A percentile compares a stretch with the other conserved stretches of the same genome.
These are phyloP conservation scores for Dynastes grantii DNA, from an alignment of 2,888 invertebrate species.

Conservation along the genomic window DNA sequence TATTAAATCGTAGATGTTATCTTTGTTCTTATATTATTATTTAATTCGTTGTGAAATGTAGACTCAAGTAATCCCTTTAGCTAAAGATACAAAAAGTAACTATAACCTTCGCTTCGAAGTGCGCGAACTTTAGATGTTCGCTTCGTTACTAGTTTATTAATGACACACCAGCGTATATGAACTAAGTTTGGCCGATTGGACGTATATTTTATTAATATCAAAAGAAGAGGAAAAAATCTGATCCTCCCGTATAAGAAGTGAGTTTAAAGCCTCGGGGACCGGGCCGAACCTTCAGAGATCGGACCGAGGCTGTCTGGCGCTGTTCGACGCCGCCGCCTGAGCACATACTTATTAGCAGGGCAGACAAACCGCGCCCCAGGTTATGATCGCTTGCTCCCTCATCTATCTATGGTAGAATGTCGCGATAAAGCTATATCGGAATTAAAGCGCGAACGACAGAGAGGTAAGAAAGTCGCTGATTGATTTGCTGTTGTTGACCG, in stretches of 20 bases:
- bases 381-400: conserved; percentile 57
- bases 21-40: too few species aligned
- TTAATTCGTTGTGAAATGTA: too few species aligned
- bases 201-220: conserved; percentile 52
- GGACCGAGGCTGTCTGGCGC: conserved; percentile 58
- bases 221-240: conserved; percentile 52
- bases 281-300: conserved; percentile 47
- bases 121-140: background rate
- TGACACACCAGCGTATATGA: background rate
- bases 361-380: conserved; percentile 62
- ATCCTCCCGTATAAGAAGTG: conserved; percentile 54
- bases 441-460: conserved; percentile 44
- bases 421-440: conserved; percentile 58
- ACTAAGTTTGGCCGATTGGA: conserved; percentile 13
- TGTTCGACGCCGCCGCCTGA: conserved; percentile 48
- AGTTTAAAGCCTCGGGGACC: conserved; percentile 48
- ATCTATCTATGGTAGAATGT: conserved; percentile 53
- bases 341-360: conserved; percentile 60
- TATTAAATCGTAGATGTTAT: too few species aligned
- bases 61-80: background rate
- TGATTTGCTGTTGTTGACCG: conserved; percentile 50
- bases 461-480: conserved; percentile 35
- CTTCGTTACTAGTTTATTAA: conserved; percentile 4
- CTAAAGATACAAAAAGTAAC: background rate
- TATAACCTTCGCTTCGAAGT: background rate